A percentile compares a stretch with the other conserved stretches of the same genome.
Conservation (phyloP, 2,113 vertebrate species). For the Mormoops blainvillei region DNA sequence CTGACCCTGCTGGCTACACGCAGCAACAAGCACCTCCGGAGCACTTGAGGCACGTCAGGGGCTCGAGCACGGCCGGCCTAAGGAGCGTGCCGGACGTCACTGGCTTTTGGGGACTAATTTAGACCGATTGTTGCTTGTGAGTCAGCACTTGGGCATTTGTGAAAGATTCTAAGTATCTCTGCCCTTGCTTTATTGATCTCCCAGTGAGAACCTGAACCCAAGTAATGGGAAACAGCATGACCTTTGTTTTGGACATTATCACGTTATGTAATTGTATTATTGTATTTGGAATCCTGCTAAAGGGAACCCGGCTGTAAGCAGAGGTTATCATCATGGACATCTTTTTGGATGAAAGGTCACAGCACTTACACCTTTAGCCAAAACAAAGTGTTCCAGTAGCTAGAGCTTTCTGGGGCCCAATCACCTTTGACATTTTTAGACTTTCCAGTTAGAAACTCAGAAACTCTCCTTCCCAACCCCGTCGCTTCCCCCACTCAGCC, state of each 20-base stretch:
- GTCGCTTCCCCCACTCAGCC: background rate
- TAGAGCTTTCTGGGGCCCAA: background rate
- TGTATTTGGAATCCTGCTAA: background rate
- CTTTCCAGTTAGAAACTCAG: background rate
- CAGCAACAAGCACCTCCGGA: background rate
- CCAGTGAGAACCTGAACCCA: background rate
- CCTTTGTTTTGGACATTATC: background rate
- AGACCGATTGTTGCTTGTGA: background rate
- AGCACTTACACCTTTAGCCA: background rate
- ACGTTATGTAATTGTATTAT: background rate
- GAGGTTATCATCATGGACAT: background rate
- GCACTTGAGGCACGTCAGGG: background rate
- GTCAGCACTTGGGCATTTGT: background rate
- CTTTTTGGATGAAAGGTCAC: background rate
- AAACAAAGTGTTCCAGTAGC: background rate
- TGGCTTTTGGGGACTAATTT: background rate
- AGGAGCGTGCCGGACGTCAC: background rate
- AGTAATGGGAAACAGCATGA: background rate
- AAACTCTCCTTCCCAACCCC: background rate
- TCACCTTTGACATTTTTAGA: background rate
- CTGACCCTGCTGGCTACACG: background rate
- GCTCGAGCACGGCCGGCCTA: background rate
- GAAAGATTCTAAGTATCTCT: background rate
- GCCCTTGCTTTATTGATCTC: background rate
- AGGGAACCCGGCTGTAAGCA: background rate